These are phyloP conservation scores for Zaprionus lineosus DNA, from an alignment of 2,888 invertebrate genomes.

Conservation along the genomic window DNA sequence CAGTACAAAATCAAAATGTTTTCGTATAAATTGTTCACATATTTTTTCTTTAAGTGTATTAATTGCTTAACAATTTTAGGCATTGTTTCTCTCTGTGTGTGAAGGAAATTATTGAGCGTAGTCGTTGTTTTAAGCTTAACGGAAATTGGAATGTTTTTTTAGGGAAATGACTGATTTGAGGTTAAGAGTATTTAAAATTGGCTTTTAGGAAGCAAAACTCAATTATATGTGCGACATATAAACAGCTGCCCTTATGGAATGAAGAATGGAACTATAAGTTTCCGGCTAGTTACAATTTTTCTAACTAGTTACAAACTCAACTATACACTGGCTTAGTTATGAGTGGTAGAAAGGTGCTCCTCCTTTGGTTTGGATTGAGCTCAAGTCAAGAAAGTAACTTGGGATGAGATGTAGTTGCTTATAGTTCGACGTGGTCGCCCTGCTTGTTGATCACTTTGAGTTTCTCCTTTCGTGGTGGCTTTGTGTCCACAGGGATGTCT, in stretches of 20 bases:
- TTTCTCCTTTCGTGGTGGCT: constrained; percentile 84
- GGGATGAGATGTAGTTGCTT: constrained; percentile 49
- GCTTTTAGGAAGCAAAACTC: constrained; percentile 27
- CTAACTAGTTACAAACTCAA: constrained; percentile 44
- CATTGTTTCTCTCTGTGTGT: constrained; percentile 34
- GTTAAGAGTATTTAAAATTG: constrained; percentile 4
- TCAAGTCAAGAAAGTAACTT: too few species aligned
- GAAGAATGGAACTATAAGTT: constrained; percentile 23
- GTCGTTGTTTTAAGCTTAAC: constrained; percentile 7
- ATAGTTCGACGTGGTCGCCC: constrained; percentile 83
- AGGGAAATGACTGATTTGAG: constrained; percentile 35
- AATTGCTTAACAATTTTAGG: constrained; percentile 44
- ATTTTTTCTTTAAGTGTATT: constrained; percentile 10
- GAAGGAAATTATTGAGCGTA: constrained; percentile 13
- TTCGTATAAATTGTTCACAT: constrained; percentile 1
- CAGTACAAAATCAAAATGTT: constrained; percentile 56
- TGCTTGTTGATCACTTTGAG: constrained; percentile 86
- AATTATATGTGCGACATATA: constrained; percentile 65
- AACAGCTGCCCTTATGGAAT: constrained; percentile 57
- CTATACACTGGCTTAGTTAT: too few species aligned
- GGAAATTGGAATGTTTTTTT: constrained; percentile 16
- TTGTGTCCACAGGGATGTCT: constrained; percentile 84
- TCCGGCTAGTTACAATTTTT: constrained; percentile 31
- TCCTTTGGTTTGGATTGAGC: too few species aligned
- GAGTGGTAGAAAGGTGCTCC: too few species aligned